Conservation (phyloP, 1,140 invertebrate species). For the Saxidomus purpurata region DNA sequence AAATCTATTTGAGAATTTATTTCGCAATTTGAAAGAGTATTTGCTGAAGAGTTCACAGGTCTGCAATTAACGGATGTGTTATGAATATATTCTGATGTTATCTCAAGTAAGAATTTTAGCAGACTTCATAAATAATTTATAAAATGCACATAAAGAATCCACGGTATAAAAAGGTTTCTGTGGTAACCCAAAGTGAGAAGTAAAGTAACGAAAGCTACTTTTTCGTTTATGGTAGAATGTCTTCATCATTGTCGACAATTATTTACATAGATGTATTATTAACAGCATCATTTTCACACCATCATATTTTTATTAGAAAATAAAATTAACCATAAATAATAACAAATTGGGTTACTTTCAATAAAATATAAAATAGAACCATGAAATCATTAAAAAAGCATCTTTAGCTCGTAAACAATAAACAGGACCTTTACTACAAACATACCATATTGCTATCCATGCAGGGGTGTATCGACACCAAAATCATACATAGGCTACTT, state of each 20-base stretch:
- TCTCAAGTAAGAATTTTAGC: not conserved
- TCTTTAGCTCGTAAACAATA: not conserved
- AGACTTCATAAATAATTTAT: slow-evolving; percentile 46
- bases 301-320: slow-evolving; percentile 14
- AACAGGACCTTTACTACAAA: not conserved
- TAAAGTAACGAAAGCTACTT: not conserved
- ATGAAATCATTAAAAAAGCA: slow-evolving; percentile 5
- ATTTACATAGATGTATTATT: not conserved
- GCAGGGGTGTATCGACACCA: not conserved
- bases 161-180: not conserved
- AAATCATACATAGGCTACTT: no score
- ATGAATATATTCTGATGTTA: slow-evolving; percentile 37
- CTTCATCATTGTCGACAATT: not conserved
- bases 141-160: slow-evolving; percentile 8
- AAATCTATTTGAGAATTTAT: slow-evolving; percentile 21
- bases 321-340: slow-evolving; percentile 20
- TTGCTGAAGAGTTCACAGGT: not conserved
- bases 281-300: not conserved
- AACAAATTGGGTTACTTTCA: slow-evolving; percentile 23
- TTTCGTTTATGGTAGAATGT: not conserved
- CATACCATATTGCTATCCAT: no score
- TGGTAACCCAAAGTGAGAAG: not conserved
- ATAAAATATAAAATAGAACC: slow-evolving; percentile 8
- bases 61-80: slow-evolving; percentile 6
- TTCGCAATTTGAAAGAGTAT: slow-evolving; percentile 3